Percentiles rank a stretch among this genome's conserved stretches.
Conservation (phyloP, 2,797 vertebrate species). For the Tauraco hartlaubi region DNA sequence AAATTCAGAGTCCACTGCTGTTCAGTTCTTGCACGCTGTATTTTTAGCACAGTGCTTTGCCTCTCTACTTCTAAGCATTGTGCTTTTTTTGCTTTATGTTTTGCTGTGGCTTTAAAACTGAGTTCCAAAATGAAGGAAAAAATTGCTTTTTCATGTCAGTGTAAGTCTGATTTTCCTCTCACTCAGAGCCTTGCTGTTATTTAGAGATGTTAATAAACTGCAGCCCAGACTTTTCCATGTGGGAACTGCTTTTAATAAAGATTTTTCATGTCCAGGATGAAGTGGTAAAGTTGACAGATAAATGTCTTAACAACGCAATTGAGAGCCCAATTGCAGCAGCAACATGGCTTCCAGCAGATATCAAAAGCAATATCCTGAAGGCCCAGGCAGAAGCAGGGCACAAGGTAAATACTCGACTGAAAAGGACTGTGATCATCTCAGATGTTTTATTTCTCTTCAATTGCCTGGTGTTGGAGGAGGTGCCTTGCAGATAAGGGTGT, state of each 20-base stretch:
- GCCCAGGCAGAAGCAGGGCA: conserved; percentile 89
- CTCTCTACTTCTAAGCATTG: neutral
- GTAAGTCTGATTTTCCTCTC: neutral
- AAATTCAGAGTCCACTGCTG: neutral
- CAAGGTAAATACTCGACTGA: conserved; percentile 81
- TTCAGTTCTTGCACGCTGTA: neutral
- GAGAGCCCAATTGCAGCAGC: conserved; percentile 81
- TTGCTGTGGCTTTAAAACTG: neutral
- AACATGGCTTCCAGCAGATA: conserved; percentile 83
- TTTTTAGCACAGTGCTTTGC: neutral
- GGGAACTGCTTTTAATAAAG: conserved; percentile 3
- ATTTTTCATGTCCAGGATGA: conserved; percentile 84
- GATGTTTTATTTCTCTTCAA: neutral
- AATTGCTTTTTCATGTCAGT: neutral
- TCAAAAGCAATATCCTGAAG: conserved; percentile 97
- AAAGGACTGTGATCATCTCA: neutral
- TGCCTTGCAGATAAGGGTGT: neutral
- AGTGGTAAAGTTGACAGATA: conserved; percentile 91
- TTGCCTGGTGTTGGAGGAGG: neutral
- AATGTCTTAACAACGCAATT: conserved; percentile 89
- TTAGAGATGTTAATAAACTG: neutral
- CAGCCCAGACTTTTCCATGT: neutral
- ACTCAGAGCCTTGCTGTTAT: neutral
- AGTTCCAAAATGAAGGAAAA: neutral
- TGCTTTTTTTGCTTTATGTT: neutral